A percentile compares a stretch with the other conserved stretches of the same genome.
Conservation (phyloP, 2,888 invertebrate genomes). For the Oxytorus armatus region DNA sequence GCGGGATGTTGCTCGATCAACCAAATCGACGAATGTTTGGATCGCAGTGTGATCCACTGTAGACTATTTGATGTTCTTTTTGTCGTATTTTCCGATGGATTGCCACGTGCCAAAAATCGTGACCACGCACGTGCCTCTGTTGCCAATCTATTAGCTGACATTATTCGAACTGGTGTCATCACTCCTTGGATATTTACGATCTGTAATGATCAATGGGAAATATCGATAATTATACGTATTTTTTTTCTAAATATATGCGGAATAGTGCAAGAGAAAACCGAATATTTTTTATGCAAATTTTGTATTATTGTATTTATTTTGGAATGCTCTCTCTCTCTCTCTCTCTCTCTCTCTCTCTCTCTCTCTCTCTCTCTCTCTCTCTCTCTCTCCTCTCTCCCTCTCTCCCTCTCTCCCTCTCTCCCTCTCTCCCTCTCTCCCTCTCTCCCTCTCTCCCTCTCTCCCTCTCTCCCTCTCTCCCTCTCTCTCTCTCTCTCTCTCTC, state of each 20-base stretch:
- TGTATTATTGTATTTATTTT: not conserved
- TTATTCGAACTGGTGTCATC: constrained; percentile 90
- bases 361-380: no score
- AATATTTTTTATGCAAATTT: no score
- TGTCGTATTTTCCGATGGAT: constrained; percentile 86
- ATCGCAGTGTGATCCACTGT: constrained; percentile 94
- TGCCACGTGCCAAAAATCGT: constrained; percentile 88
- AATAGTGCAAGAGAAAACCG: not conserved
- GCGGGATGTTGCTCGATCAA: constrained; percentile 92
- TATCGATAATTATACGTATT: not conserved
- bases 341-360: no score
- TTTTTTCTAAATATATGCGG: not conserved
- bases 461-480: no score
- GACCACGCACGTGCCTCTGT: constrained; percentile 91
- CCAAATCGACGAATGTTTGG: constrained; percentile 85
- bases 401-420: no score
- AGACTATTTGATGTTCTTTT: constrained; percentile 89
- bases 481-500: no score
- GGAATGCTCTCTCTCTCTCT: not conserved
- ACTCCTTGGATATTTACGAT: constrained; percentile 75
- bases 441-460: no score
- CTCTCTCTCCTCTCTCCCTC: no score
- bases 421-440: no score
- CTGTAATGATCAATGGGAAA: constrained; percentile 1
- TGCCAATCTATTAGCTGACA: constrained; percentile 94